Conservation (phyloP, 1,140 invertebrate species). For the Orchesella cincta region DNA sequence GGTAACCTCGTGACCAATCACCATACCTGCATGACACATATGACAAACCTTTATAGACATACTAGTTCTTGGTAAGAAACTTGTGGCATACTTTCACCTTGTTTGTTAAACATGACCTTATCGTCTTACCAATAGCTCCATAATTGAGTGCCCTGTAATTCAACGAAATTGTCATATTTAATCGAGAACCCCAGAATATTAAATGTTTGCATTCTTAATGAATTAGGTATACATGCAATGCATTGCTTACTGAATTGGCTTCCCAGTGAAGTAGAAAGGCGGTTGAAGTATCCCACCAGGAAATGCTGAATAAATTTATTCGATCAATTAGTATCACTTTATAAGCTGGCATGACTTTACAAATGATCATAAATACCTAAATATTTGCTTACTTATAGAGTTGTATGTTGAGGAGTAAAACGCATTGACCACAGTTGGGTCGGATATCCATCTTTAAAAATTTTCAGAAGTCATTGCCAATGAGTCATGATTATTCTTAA, state of each 20-base stretch:
- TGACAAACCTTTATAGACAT: background rate
- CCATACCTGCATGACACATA: conserved; percentile 12
- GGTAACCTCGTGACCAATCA: conserved; percentile 47
- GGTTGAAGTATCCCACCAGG: conserved; percentile 72
- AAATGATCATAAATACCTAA: background rate
- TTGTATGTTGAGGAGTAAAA: conserved; percentile 29
- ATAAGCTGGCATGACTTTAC: background rate
- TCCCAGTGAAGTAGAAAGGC: conserved; percentile 70
- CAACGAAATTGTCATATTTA: background rate
- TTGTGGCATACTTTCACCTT: too few species aligned
- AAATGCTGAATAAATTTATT: conserved; percentile 62
- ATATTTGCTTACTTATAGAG: conserved; percentile 28
- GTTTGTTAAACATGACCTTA: too few species aligned
- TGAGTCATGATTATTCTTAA: background rate
- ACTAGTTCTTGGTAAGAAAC: too few species aligned
- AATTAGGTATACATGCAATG: background rate
- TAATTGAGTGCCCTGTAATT: conserved; percentile 44
- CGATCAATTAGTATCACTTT: background rate
- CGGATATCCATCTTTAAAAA: conserved; percentile 20
- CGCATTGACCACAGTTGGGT: conserved; percentile 27
- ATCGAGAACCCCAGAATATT: background rate
- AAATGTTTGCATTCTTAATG: background rate
- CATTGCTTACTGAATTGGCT: conserved; percentile 41
- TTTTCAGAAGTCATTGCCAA: background rate
- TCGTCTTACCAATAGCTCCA: conserved; percentile 41